Evolutionary conservation across 2,888 invertebrate genomes (phyloP).

Genomic region (Microctonus hyperodae): DNA sequence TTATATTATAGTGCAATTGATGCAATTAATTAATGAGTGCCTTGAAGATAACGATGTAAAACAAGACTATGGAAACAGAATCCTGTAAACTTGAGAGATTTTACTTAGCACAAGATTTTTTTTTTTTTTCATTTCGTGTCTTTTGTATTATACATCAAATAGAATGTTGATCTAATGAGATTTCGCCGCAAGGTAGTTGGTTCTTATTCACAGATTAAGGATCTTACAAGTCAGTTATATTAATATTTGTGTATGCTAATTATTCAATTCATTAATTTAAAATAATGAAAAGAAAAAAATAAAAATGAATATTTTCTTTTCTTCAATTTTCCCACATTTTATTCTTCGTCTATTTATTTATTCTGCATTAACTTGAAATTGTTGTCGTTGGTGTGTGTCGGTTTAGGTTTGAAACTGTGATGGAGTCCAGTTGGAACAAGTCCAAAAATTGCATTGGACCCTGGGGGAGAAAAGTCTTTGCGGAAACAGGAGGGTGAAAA

Average conservation of each 20-base stretch:
- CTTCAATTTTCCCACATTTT: neutral
- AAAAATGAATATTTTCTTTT: neutral
- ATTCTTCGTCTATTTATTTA: conserved; percentile 10
- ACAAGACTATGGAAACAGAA: conserved; percentile 13
- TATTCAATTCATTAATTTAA: neutral
- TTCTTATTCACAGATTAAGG: conserved; percentile 36
- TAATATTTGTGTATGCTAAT: neutral
- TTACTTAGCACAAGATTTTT: conserved; percentile 34
- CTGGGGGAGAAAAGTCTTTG: neutral
- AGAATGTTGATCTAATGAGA: conserved; percentile 39
- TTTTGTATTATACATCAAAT: conserved; percentile 34
- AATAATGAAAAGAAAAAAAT: conserved; percentile 8
- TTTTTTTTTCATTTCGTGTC: conserved; percentile 38
- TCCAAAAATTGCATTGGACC: conserved; percentile 12
- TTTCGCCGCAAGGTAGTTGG: conserved; percentile 37
- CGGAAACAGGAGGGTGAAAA: neutral
- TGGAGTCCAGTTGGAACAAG: neutral
- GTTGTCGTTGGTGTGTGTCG: conserved; percentile 7
- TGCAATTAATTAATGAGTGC: too few species aligned
- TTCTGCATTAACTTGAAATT: conserved; percentile 6
- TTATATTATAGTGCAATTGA: neutral
- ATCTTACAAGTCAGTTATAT: conserved; percentile 25
- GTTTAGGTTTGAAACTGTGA: neutral
- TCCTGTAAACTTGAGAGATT: conserved; percentile 35
- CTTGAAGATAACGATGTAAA: neutral